Conservation (phyloP, 2,797 vertebrate species). For the Esox lucius region DNA sequence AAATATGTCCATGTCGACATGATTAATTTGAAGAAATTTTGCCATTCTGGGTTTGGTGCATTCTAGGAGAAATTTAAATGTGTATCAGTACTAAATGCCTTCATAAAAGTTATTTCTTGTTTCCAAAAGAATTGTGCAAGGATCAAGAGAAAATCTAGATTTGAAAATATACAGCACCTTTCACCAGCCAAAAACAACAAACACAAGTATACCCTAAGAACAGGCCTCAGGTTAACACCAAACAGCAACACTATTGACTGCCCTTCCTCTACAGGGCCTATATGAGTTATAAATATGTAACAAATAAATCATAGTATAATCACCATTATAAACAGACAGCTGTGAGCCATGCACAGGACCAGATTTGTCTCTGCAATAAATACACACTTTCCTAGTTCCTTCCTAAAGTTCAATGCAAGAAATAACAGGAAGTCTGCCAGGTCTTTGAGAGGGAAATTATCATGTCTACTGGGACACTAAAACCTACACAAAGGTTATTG, state of each 20-base stretch:
- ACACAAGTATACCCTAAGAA: neutral
- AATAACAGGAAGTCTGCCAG: conserved; percentile 44
- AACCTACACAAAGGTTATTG: conserved; percentile 37
- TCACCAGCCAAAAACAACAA: conserved; percentile 44
- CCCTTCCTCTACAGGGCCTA: neutral
- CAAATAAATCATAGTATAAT: neutral
- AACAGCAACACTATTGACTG: neutral
- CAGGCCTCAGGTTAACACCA: neutral
- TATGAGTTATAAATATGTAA: neutral
- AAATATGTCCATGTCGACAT: neutral
- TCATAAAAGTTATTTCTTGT: neutral
- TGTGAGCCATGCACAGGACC: neutral
- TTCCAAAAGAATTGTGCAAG: neutral
- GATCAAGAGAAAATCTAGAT: neutral
- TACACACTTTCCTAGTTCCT: neutral
- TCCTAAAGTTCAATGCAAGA: conserved; percentile 46
- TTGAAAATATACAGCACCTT: conserved; percentile 46
- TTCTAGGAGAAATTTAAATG: neutral
- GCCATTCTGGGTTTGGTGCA: neutral
- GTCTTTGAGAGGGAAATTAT: conserved; percentile 39
- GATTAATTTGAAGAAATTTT: neutral
- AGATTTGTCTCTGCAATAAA: conserved; percentile 22
- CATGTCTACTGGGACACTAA: conserved; percentile 32
- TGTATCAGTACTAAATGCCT: neutral
- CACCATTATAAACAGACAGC: conserved; percentile 10